Conservation (phyloP, 1,140 invertebrate species). For the Drosophila bocqueti region DNA sequence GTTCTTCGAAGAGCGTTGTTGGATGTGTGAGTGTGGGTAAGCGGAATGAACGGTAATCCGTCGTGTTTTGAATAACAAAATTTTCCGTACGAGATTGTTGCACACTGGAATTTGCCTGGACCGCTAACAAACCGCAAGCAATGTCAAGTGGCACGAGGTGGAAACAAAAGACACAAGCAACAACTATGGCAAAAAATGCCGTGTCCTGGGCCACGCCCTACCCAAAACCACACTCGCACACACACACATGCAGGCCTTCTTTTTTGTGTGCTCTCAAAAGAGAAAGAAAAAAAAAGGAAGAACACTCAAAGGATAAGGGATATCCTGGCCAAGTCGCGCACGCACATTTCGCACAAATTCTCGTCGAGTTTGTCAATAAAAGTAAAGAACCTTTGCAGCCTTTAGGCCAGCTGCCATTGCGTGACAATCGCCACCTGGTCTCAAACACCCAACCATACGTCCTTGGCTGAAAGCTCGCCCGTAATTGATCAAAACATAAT, state of each 20-base stretch:
- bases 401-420: slow-evolving; percentile 63
- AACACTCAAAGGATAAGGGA: slow-evolving; percentile 77
- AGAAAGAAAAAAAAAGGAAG: slow-evolving; percentile 19
- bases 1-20: slow-evolving; percentile 4
- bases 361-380: slow-evolving; percentile 76
- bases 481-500: slow-evolving; percentile 45
- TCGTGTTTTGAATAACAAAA: slow-evolving; percentile 84
- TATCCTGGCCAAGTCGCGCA: slow-evolving; percentile 59
- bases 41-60: slow-evolving; percentile 82
- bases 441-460: background rate
- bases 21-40: slow-evolving; percentile 61
- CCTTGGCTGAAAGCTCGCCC: background rate
- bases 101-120: slow-evolving; percentile 66
- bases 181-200: slow-evolving; percentile 49
- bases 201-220: slow-evolving; percentile 62
- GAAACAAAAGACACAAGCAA: slow-evolving; percentile 61
- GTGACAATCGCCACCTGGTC: slow-evolving; percentile 76
- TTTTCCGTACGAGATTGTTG: slow-evolving; percentile 74
- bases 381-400: slow-evolving; percentile 60
- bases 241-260: no score
- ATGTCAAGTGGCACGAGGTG: slow-evolving; percentile 73
- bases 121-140: slow-evolving; percentile 80
- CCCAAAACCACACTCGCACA: slow-evolving; percentile 28
- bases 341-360: slow-evolving; percentile 77
- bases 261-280: slow-evolving; percentile 9